Percentiles rank a stretch among this genome's conserved stretches.
These are phyloP conservation scores for Drosophila quasianomalipes DNA, from an alignment of 2,888 invertebrate genomes.

Conservation along the genomic window DNA sequence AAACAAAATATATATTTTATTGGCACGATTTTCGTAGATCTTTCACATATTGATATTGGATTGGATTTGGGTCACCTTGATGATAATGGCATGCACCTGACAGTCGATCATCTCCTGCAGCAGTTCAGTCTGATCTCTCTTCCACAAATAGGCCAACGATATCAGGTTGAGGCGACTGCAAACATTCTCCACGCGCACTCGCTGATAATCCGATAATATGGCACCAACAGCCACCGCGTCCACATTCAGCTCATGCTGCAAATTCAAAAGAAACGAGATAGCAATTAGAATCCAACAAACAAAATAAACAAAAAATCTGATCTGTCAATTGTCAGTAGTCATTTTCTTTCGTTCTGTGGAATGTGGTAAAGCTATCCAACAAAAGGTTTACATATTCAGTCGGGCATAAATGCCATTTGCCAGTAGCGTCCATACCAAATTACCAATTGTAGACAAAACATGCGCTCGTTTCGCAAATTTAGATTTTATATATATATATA, in stretches of 20 bases:
- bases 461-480: not conserved
- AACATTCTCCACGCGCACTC: conserved; percentile 98
- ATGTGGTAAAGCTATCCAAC: not conserved
- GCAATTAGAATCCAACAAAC: not conserved
- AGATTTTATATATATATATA: not conserved
- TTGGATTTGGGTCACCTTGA: conserved; percentile 90
- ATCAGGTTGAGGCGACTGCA: conserved; percentile 95
- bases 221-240: conserved; percentile 99
- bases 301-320: not conserved
- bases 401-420: not conserved
- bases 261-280: not conserved
- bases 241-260: conserved; percentile 88
- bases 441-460: not conserved
- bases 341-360: not conserved
- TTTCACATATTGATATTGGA: not conserved
- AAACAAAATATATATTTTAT: too few relatives aligned
- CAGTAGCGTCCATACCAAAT: not conserved
- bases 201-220: conserved; percentile 99
- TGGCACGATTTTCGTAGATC: too few relatives aligned
- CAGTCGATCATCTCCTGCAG: conserved; percentile 98
- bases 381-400: not conserved
- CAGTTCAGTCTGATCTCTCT: conserved; percentile 96
- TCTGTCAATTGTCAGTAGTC: not conserved
- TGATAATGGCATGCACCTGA: conserved; percentile 96
- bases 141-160: conserved; percentile 97